Evolutionary conservation across 2,113 vertebrate species (phyloP).

Genomic region (Puma concolor): DNA sequence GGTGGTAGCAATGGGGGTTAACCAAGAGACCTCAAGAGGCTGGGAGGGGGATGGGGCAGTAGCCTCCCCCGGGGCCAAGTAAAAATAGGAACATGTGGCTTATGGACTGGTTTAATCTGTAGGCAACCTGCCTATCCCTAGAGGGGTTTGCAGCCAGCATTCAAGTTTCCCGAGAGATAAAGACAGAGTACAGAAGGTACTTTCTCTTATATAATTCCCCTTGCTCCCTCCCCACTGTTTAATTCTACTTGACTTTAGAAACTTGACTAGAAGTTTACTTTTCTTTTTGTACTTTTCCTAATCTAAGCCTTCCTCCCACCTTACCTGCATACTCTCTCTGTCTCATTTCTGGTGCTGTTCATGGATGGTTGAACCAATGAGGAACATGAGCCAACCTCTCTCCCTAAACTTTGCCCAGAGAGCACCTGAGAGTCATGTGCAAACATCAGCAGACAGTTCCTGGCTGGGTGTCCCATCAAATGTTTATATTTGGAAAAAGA

Average conservation of each 20-base stretch:
- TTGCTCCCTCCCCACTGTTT: not conserved
- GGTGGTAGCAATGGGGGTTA: not conserved
- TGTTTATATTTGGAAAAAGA: conserved; percentile 55
- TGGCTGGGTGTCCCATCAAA: conserved; percentile 29
- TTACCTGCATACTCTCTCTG: not conserved
- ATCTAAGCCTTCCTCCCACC: not conserved
- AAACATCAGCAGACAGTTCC: not conserved
- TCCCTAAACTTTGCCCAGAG: conserved; percentile 1
- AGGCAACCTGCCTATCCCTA: not conserved
- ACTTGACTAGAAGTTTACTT: not conserved
- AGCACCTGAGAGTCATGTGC: conserved; percentile 56
- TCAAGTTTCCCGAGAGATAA: conserved; percentile 18
- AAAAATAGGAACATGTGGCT: not conserved
- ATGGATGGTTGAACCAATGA: not conserved
- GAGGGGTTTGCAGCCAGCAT: not conserved
- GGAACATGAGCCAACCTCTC: not conserved
- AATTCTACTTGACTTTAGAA: not conserved
- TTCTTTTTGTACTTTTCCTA: not conserved
- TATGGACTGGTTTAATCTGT: not conserved
- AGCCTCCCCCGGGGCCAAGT: not conserved
- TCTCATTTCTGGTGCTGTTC: not conserved
- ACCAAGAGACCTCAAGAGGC: not conserved
- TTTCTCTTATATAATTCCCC: not conserved
- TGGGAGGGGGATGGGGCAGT: not conserved
- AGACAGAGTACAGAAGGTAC: not conserved